Evolutionary conservation across 2,113 vertebrate species (phyloP).

Genomic region (Brachionichthys hirsutus): DNA sequence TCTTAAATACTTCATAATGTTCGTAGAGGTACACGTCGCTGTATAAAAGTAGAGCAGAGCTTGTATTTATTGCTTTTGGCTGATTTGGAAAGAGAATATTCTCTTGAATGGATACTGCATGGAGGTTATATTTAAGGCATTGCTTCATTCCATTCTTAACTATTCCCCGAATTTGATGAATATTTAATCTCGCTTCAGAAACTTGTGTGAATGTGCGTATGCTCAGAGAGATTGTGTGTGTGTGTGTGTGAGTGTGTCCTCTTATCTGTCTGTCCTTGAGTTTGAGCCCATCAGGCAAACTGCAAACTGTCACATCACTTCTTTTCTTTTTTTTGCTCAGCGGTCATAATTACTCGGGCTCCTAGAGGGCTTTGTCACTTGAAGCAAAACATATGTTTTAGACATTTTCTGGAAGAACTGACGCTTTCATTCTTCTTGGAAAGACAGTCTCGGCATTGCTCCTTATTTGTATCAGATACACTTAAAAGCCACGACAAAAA

Average conservation of each 20-base stretch:
- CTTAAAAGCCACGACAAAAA: neutral
- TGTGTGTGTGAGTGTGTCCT: conserved; percentile 29
- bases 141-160: conserved; percentile 40
- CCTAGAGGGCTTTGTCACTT: neutral
- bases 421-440: conserved; percentile 1
- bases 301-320: conserved; percentile 25
- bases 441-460: neutral
- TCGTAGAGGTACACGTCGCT: conserved; percentile 1
- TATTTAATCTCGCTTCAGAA: conserved; percentile 60
- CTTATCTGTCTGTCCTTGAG: conserved; percentile 73
- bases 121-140: conserved; percentile 13
- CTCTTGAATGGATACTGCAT: conserved; percentile 24
- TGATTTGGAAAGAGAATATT: neutral
- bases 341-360: neutral
- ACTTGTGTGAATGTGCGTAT: conserved; percentile 1
- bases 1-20: conserved; percentile 6
- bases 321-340: neutral
- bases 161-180: conserved; percentile 65
- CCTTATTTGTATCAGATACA: conserved; percentile 1
- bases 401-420: conserved; percentile 1
- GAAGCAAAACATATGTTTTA: conserved; percentile 11
- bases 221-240: conserved; percentile 15
- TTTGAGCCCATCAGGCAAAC: conserved; percentile 52
- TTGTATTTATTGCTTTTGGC: neutral
- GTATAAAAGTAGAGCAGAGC: neutral